These are phyloP conservation scores for Pseudochirops cupreus DNA, from an alignment of 2,797 vertebrate genomes.

Conservation along the genomic window DNA sequence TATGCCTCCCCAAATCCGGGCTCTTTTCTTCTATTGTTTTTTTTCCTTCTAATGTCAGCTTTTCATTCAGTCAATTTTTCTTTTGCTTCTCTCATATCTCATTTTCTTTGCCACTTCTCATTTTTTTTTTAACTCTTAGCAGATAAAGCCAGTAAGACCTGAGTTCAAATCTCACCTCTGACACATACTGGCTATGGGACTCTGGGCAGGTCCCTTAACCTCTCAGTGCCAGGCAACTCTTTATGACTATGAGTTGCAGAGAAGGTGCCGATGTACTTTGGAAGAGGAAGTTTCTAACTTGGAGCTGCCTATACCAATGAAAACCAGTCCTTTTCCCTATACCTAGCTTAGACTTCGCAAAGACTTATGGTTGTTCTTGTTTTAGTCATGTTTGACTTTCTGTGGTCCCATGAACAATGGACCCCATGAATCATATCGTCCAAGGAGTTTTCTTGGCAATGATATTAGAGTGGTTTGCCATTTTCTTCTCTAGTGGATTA, in stretches of 20 bases:
- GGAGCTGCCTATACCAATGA: background rate
- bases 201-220: background rate
- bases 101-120: background rate
- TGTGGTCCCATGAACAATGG: too few relatives aligned
- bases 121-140: background rate
- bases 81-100: background rate
- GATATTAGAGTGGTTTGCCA: background rate
- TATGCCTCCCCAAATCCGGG: background rate
- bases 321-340: background rate
- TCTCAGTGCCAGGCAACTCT: background rate
- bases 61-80: background rate
- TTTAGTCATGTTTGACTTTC: background rate
- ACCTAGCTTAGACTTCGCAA: background rate
- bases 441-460: background rate
- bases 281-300: background rate
- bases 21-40: background rate
- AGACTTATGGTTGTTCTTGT: background rate
- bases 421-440: background rate
- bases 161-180: background rate
- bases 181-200: background rate
- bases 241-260: background rate
- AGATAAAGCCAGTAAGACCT: background rate
- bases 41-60: background rate
- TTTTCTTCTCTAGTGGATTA: background rate
- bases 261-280: background rate